These are phyloP conservation scores for Heliornis fulica DNA, from an alignment of 2,113 vertebrate species.

Conservation along the genomic window DNA sequence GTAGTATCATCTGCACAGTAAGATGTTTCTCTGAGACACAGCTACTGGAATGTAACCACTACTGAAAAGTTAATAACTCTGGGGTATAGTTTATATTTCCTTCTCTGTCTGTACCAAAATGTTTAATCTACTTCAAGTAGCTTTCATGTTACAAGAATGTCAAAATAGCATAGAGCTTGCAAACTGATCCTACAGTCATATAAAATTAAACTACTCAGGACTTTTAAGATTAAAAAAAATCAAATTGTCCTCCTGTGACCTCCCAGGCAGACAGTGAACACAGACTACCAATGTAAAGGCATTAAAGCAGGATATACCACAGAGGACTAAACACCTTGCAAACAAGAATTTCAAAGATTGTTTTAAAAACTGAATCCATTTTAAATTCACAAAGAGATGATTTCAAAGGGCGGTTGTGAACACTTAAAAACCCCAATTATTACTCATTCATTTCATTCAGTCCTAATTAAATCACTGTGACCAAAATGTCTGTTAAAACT, in stretches of 20 bases:
- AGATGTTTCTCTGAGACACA: background rate
- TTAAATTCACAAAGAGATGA: background rate
- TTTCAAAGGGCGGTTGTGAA: background rate
- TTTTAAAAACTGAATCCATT: background rate
- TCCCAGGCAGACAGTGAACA: background rate
- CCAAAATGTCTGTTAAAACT: background rate
- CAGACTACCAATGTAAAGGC: background rate
- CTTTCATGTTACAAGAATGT: background rate
- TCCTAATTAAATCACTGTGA: background rate
- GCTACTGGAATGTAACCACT: background rate
- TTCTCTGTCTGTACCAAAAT: background rate
- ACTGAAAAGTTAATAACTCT: background rate
- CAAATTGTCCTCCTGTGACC: background rate
- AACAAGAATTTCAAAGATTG: background rate
- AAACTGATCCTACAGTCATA: background rate
- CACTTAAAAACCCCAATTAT: background rate
- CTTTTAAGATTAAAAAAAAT: background rate
- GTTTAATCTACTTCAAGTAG: background rate
- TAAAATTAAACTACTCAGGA: background rate
- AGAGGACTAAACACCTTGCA: background rate
- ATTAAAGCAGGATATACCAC: background rate
- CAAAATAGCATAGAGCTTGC: background rate
- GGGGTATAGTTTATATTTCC: background rate
- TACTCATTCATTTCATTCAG: background rate
- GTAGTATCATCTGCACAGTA: background rate